Percentiles rank a stretch among this genome's conserved stretches.
phyloP scores from a whole-genome alignment of 2,797 vertebrate genomes.

The Varecia variegata region DNA sequence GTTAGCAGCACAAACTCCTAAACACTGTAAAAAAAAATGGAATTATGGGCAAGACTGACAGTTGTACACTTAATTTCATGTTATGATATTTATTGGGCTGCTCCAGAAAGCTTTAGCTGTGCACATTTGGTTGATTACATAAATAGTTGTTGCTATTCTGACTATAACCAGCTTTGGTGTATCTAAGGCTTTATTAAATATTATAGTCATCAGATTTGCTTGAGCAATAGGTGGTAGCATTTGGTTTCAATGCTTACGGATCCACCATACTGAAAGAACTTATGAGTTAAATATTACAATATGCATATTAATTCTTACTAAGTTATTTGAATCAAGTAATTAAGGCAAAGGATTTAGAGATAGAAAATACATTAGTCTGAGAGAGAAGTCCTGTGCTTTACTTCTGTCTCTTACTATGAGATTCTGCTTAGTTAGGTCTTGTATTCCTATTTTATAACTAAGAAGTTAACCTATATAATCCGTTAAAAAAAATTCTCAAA shows the following conservation, averaged over 20 bases:
- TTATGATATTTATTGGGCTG: constrained; percentile 30
- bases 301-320: not conserved
- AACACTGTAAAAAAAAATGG: constrained; percentile 10
- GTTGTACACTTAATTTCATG: constrained; percentile 17
- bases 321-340: constrained; percentile 3
- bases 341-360: not conserved
- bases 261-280: not conserved
- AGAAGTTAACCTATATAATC: not conserved
- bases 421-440: not conserved
- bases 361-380: not conserved
- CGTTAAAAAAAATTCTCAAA: not conserved
- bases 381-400: not conserved
- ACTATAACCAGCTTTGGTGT: not conserved
- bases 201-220: constrained; percentile 13
- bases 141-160: constrained; percentile 51
- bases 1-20: constrained; percentile 19
- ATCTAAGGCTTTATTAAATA: constrained; percentile 49
- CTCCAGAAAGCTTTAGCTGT: constrained; percentile 24
- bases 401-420: not conserved
- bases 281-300: not conserved
- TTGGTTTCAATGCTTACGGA: not conserved
- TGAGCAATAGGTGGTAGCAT: constrained; percentile 8
- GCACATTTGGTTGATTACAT: constrained; percentile 45
- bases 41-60: constrained; percentile 11
- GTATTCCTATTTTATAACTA: not conserved